Base-by-base conservation (phyloP, 92 coral and sea anemone species). In the Epizoanthus illoricatus region DNA sequence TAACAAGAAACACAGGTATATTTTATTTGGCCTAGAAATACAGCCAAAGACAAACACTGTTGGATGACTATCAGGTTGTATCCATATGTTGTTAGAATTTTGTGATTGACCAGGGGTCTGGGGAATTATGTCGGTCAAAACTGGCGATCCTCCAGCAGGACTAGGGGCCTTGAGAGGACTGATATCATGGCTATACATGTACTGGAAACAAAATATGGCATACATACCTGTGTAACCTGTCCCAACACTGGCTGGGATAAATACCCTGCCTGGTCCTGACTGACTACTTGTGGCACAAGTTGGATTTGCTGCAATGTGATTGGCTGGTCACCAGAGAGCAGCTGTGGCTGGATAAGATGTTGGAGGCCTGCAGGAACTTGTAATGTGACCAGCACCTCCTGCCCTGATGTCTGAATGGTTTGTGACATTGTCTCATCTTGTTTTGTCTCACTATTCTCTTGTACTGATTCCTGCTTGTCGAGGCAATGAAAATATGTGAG, bases 301-400 rank as follows among this genome's bases (percentile, higher is more conserved):
- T 90, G 93, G 55, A 93, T 86, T n/a, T 90, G 94, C 74, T 86
- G 97, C 60, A 93, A 75, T 8, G 92, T 67, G 60, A 90, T 90
- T 55, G 85, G 82, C 45, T 90, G 94, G n/a, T 93, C 97, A 76
- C 81, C 81, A 36, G 81, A 84, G 79, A 75, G 49, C 40, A 93
- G 23, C 7, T 84, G 81, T 23, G 90, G 88, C 4, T 83, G 92
- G 20, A 87, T 74, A 10, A 92, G 39, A 41, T 85, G 86, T 65
- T 89, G 95, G 59, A 89, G 20, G 5, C 85, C 87, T 2, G 92
- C 86, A 40, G 97, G 97, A 1, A 93, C 92, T 75, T 93, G 97
- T 17, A 93, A 85, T 0, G 97, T 93, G 52, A 93, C 93, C n/a
- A 86, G 69, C 79, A 93, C 73, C 76, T 93, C 97, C 73, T 93